These are phyloP conservation scores for Yponomeuta sedellus DNA, from an alignment of 2,888 invertebrate genomes.

Conservation along the genomic window DNA sequence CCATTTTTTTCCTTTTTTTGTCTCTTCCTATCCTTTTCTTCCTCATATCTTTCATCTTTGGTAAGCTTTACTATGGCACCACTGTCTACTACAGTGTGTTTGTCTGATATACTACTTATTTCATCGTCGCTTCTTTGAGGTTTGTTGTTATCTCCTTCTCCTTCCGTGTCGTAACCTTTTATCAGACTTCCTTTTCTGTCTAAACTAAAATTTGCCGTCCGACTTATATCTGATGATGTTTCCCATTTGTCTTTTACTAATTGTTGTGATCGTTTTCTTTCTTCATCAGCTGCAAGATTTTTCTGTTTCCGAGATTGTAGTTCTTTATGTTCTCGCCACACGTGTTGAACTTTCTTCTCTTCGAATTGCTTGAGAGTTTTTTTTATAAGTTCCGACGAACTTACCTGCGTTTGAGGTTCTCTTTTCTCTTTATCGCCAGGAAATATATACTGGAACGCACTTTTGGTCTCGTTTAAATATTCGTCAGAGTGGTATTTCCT, in stretches of 20 bases:
- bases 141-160: too few relatives aligned
- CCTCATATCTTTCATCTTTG: neutral
- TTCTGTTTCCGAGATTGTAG: too few relatives aligned
- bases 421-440: neutral
- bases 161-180: neutral
- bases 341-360: slow-evolving; percentile 23
- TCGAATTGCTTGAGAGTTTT: slow-evolving; percentile 36
- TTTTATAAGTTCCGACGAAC: slow-evolving; percentile 46
- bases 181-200: neutral
- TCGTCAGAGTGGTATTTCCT: neutral
- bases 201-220: neutral
- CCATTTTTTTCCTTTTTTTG: neutral
- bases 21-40: neutral
- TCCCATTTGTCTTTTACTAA: neutral
- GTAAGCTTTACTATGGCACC: neutral
- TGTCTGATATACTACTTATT: neutral
- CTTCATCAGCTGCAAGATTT: slow-evolving; percentile 23
- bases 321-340: too few relatives aligned
- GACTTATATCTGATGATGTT: neutral
- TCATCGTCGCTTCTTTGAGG: too few relatives aligned
- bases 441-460: neutral
- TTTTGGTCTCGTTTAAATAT: neutral
- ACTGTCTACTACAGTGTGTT: neutral
- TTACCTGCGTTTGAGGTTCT: slow-evolving; percentile 23
- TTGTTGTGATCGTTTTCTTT: slow-evolving; percentile 18